phyloP scores from a whole-genome alignment of 2,888 invertebrate genomes.

The Tiliacea aurago region DNA sequence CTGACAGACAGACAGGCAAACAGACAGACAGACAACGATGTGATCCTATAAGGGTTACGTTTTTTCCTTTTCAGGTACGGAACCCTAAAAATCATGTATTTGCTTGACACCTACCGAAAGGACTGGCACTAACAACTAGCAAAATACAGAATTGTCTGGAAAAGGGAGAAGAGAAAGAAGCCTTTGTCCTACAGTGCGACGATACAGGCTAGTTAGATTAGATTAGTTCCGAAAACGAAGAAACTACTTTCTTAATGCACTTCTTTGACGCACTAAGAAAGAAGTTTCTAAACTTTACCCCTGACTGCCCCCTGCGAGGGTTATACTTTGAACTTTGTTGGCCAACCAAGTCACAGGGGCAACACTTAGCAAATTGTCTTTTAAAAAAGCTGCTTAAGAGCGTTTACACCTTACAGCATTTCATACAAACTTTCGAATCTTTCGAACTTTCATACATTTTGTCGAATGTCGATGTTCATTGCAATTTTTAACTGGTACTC shows the following conservation, averaged over 20 bases:
- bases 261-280: slow-evolving; percentile 2
- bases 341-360: no score
- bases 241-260: background rate
- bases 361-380: background rate
- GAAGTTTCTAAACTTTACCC: slow-evolving; percentile 7
- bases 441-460: no score
- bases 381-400: background rate
- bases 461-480: no score
- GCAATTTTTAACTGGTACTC: no score
- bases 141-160: background rate
- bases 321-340: slow-evolving; percentile 11
- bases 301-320: background rate
- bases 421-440: no score
- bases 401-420: no score
- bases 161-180: background rate
- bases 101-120: background rate
- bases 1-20: no score
- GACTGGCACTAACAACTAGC: background rate
- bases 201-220: background rate
- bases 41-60: no score
- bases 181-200: background rate
- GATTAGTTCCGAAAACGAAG: background rate
- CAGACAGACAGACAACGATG: no score
- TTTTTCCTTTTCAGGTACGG: no score
- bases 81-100: no score